Percentiles rank a stretch among this genome's conserved stretches.
Conservation (phyloP, 2,888 invertebrate species). For the Troilus luridus region DNA sequence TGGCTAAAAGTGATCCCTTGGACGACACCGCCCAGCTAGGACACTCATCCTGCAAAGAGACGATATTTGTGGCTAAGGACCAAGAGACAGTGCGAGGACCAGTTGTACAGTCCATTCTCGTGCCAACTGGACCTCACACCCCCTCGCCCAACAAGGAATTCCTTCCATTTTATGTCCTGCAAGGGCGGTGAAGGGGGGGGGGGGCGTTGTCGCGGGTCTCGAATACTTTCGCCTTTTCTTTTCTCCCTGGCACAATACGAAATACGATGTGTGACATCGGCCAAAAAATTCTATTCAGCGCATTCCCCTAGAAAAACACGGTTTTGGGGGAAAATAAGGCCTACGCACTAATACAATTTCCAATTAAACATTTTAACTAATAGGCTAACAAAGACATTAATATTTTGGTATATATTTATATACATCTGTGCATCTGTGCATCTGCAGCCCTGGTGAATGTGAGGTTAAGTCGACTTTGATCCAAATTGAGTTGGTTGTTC, state of each 20-base stretch:
- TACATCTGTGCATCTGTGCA: too few relatives aligned
- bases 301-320: background rate
- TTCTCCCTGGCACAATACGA: background rate
- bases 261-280: background rate
- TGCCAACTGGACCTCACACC: conserved; percentile 15
- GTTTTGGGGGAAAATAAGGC: background rate
- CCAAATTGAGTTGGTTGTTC: too few relatives aligned
- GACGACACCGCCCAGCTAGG: background rate
- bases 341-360: too few relatives aligned
- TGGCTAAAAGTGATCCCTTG: background rate
- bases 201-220: background rate
- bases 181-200: too few relatives aligned
- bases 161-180: background rate
- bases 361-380: too few relatives aligned
- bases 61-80: conserved; percentile 4
- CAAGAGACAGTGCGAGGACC: background rate
- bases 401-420: too few relatives aligned
- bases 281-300: background rate
- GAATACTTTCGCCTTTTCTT: background rate
- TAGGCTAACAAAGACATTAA: too few relatives aligned
- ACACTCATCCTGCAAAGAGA: background rate
- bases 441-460: too few relatives aligned
- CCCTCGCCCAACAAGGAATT: conserved; percentile 17
- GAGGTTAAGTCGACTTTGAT: too few relatives aligned
- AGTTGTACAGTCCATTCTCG: background rate